phyloP scores from a whole-genome alignment of 1,140 invertebrate species.

The Ceratitis capitata region DNA sequence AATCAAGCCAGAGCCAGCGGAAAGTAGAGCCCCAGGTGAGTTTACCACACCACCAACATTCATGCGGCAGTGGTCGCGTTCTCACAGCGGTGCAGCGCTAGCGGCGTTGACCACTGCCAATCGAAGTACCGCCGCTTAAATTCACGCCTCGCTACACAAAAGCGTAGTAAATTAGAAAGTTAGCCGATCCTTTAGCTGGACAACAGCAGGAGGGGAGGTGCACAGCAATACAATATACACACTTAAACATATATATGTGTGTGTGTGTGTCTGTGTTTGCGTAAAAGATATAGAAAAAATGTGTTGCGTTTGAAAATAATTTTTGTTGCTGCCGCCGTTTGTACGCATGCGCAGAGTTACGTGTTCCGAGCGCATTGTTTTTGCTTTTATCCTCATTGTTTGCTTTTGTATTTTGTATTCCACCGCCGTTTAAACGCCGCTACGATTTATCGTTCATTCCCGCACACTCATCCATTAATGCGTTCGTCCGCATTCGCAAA shows the following conservation, averaged over 20 bases:
- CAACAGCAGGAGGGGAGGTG: not conserved
- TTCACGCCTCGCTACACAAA: conserved; percentile 65
- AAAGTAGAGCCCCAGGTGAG: too few species aligned
- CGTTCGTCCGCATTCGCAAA: not conserved
- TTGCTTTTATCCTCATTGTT: not conserved
- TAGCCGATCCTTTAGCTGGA: conserved; percentile 42
- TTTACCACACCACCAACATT: conserved; percentile 6
- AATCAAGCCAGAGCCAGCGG: not conserved
- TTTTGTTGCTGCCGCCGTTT: not conserved
- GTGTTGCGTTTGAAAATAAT: not conserved
- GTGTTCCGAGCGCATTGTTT: not conserved
- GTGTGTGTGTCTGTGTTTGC: not conserved
- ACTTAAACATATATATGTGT: not conserved
- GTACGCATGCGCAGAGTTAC: not conserved
- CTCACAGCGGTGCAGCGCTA: not conserved
- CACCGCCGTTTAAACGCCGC: not conserved
- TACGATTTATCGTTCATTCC: not conserved
- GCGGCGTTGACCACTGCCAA: not conserved
- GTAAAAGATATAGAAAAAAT: not conserved
- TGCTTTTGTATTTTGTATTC: not conserved
- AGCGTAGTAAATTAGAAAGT: conserved; percentile 63
- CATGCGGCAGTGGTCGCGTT: not conserved
- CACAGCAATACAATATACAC: not conserved
- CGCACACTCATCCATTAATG: not conserved
- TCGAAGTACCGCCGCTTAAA: conserved; percentile 38